Conservation (phyloP, 1,140 invertebrate species). For the Polyergus mexicanus region DNA sequence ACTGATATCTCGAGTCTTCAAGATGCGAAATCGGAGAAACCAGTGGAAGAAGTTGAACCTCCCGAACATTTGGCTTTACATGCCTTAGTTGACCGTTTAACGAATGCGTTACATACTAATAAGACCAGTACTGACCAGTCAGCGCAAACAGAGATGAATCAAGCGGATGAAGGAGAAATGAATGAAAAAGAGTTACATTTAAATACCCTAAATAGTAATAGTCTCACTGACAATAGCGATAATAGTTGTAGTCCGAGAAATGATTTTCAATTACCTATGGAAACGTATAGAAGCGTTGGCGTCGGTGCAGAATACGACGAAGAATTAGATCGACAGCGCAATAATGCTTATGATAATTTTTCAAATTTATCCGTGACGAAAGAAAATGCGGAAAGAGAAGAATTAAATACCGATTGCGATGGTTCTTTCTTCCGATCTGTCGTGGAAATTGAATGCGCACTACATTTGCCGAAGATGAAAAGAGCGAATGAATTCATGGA, state of each 20-base stretch:
- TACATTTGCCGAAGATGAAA: constrained; percentile 87
- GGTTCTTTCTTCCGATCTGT: constrained; percentile 82
- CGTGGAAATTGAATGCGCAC: constrained; percentile 87
- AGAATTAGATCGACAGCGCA: constrained; percentile 62
- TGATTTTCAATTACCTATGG: constrained; percentile 79
- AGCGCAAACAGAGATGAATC: constrained; percentile 70
- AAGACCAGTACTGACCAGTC: constrained; percentile 68
- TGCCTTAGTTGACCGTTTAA: constrained; percentile 67
- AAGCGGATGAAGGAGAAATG: constrained; percentile 8
- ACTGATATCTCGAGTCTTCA: constrained; percentile 80
- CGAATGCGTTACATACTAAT: constrained; percentile 65
- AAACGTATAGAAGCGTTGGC: constrained; percentile 83
- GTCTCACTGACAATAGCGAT: constrained; percentile 78
- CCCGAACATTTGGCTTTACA: constrained; percentile 61
- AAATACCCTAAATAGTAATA: constrained; percentile 67
- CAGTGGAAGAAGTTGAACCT: constrained; percentile 4
- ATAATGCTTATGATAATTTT: constrained; percentile 50
- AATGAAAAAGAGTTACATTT: constrained; percentile 10
- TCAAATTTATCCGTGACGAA: constrained; percentile 10
- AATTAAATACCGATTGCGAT: background rate
- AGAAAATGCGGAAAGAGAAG: constrained; percentile 19
- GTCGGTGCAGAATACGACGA: constrained; percentile 83
- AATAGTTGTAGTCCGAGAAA: constrained; percentile 75
- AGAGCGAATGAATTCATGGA: constrained; percentile 81
- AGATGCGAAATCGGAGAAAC: constrained; percentile 61